Percentiles rank a stretch among this genome's conserved stretches.
These are phyloP conservation scores for Pachycephala philippinensis DNA, from an alignment of 2,113 vertebrate genomes.

Conservation along the genomic window DNA sequence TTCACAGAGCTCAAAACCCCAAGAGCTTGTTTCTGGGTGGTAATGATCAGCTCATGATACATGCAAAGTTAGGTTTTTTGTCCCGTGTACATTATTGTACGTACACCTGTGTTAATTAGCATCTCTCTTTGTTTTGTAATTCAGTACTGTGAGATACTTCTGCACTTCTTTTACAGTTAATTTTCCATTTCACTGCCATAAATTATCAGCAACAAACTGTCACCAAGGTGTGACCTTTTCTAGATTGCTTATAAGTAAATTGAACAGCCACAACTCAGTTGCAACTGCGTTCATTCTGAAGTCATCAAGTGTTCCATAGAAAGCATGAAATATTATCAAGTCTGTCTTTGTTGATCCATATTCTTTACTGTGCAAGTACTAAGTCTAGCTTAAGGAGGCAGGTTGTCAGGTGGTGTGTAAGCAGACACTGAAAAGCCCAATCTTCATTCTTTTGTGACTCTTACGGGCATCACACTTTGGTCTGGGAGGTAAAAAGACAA, in stretches of 20 bases:
- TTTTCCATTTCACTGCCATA: background rate
- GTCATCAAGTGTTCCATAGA: background rate
- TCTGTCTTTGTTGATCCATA: background rate
- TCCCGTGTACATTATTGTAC: background rate
- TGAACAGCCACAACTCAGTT: background rate
- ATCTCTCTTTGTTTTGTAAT: background rate
- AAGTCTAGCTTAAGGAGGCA: background rate
- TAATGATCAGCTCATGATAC: background rate
- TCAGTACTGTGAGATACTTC: background rate
- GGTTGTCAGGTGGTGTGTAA: background rate
- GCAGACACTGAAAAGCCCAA: background rate
- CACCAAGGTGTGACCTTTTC: background rate
- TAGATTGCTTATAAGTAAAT: background rate
- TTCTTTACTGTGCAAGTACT: background rate
- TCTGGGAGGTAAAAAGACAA: background rate
- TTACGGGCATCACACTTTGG: background rate
- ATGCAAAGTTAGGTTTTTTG: background rate
- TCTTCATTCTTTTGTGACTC: background rate
- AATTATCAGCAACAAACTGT: background rate
- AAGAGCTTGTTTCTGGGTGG: background rate
- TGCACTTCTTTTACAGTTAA: background rate
- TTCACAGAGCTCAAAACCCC: background rate
- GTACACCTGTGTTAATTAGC: background rate
- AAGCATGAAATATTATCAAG: background rate
- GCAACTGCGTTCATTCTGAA: background rate